A percentile compares a stretch with the other conserved stretches of the same genome.
These are phyloP conservation scores for Patella depressa DNA, from an alignment of 2,888 invertebrate genomes.

Conservation along the genomic window DNA sequence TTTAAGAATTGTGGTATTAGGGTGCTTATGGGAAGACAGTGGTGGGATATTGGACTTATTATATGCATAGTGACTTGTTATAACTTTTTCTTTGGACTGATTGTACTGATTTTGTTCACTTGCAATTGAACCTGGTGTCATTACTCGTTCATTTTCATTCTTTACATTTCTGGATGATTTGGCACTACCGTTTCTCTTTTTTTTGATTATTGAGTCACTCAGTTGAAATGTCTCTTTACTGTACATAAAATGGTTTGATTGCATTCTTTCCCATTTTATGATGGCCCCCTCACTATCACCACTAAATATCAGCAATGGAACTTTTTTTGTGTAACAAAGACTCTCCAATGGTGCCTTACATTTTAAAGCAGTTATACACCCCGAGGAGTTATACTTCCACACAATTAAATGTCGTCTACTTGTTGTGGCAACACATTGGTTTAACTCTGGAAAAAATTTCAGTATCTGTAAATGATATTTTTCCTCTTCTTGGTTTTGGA, in stretches of 20 bases:
- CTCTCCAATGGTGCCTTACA: conserved; percentile 63
- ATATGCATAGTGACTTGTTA: conserved; percentile 63
- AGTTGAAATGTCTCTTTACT: conserved; percentile 64
- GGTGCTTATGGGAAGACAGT: conserved; percentile 64
- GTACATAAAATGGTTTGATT: conserved; percentile 71
- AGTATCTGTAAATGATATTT: conserved; percentile 67
- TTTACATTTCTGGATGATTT: too few relatives aligned
- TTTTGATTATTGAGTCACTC: conserved; percentile 59
- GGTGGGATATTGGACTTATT: conserved; percentile 63
- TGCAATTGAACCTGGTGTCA: too few relatives aligned
- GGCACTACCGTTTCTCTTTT: conserved; percentile 48
- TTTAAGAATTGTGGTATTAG: conserved; percentile 61
- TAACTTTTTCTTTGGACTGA: conserved; percentile 19
- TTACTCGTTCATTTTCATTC: too few relatives aligned
- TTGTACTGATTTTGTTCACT: too few relatives aligned
- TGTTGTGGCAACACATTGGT: conserved; percentile 67
- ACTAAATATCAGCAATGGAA: conserved; percentile 69
- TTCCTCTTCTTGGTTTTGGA: conserved; percentile 67
- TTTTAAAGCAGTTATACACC: conserved; percentile 68
- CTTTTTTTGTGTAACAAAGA: conserved; percentile 68
- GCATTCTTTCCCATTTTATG: conserved; percentile 71
- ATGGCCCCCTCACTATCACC: conserved; percentile 67
- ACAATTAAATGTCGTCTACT: conserved; percentile 67
- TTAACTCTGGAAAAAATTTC: conserved; percentile 67
- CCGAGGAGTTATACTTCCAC: conserved; percentile 69